phyloP scores from a whole-genome alignment of 2,113 vertebrate species.

The Furnarius figulus region DNA sequence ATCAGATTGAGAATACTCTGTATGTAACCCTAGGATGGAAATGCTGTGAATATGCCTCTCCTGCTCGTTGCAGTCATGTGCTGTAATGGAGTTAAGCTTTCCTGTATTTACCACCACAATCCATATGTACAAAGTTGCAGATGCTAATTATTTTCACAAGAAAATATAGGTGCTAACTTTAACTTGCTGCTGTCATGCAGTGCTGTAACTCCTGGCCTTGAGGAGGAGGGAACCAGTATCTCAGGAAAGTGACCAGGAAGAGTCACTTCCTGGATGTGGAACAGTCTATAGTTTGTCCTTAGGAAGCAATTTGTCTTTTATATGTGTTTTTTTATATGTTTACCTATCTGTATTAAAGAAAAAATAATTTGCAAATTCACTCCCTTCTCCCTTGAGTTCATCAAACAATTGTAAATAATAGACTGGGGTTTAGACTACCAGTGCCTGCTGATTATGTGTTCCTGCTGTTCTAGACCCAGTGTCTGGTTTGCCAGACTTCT shows the following conservation, averaged over 20 bases:
- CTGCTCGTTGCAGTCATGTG: background rate
- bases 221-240: background rate
- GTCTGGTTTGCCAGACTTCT: background rate
- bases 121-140: background rate
- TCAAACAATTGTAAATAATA: background rate
- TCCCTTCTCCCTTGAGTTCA: background rate
- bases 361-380: background rate
- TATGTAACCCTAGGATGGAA: background rate
- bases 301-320: background rate
- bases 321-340: background rate
- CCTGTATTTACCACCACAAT: background rate
- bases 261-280: background rate
- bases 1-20: background rate
- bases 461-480: background rate
- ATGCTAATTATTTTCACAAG: background rate
- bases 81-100: background rate
- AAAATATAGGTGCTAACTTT: background rate
- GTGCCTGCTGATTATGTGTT: background rate
- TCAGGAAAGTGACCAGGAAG: background rate
- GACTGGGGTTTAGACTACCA: background rate
- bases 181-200: background rate
- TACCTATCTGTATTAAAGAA: background rate
- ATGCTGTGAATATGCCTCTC: background rate
- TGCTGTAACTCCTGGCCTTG: background rate
- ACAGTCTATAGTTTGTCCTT: background rate